Evolutionary conservation across 2,888 invertebrate genomes (phyloP), one percentile per base, ranked within the genome.

Genomic region (Chesias legatella): DNA sequence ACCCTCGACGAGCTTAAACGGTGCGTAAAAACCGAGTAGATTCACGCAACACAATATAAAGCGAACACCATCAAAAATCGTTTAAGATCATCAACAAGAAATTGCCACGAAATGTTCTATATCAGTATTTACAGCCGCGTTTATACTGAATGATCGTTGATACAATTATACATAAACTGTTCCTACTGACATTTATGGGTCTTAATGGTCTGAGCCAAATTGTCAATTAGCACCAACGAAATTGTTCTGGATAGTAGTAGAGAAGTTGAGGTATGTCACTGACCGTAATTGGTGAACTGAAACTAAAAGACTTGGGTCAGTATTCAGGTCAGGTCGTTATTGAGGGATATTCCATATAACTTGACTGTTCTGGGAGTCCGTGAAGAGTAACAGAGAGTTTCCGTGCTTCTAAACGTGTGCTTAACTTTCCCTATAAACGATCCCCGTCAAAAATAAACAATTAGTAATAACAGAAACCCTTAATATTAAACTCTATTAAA

Each of bases 21-120:
- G 5, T 17, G 13, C 13, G 13, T 17, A 5, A 17, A 17, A 3
- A 5, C 13, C 13, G 13, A 2, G 13, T 17, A 17, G 2, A 3
- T 17, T 3, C 13, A 10, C 23, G 11, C 20, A 39, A 29, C 22
- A 10, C 8, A 20, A 25, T 31, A 32, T 32, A 20, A 26, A 33
- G 11, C 20, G 13, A 17, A n/a, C 10, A 63, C 65, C 76, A 81
- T 84, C 77, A 81, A 74, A 79, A 76, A 75, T 69, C 79, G 75
- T 71, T 83, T 80, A 82, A 58, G 59, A 72, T 66, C 67, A 67
- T 68, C 69, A 68, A 49, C 54, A 58, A 58, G 60, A 63, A 63
- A 65, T 71, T 66, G 49, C 53, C 56, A 59, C 41, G 48, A 60
- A 60, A 51, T 51, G 60, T 51, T 64, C 58, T 68, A 64, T 69